Evolutionary conservation across 1,140 invertebrate genomes (phyloP), one percentile per base, ranked within the genome.

Genomic region (Platyscapa corneri): DNA sequence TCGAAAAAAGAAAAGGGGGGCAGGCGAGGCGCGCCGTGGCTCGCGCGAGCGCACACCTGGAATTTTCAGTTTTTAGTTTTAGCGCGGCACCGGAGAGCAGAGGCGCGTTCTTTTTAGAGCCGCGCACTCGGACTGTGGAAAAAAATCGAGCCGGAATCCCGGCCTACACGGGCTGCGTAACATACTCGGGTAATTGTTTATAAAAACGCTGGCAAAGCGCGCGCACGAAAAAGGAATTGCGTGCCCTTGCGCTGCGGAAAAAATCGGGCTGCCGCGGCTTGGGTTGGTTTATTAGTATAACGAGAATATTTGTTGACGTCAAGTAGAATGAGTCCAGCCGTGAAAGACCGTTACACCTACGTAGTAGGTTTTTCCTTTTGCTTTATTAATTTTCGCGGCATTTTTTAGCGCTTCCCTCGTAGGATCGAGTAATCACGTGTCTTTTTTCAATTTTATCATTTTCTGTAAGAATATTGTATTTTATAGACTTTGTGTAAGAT

Each of bases 11-110:
- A 5, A 83, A 53, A 16, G 42, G 14, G 14, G 12, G 0, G 30
- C 0, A 42, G 30, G 20, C 12, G 56, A 56, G 32, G 8, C 49
- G 75, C 0, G 42, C n/a, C 49, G 49, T 18, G 2, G 16, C 2
- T 53, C 49, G 39, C 46, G n/a, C 30, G 7, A 27, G 16, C 18
- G 42, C 39, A 81, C 53, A 39, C 75, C 75, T 77, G 42, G 75
- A 56, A 70, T 70, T 70, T 82, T 82, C 65, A 42, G 53, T 70
- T 42, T 65, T 39, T 42, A 39, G 37, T 80, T 67, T 67, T 79
- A 34, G 3, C 32, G 39, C 23, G 53, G 53, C 16, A 60, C 14
- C 23, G 53, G 23, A 2, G 14, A 32, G n/a, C n/a, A 8, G 34
- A 1, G 67, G 34, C 34, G 18, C 1, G 67, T 12, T 12, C 18